Conservation (phyloP, 2,797 vertebrate species). For the Sandelia bainsii region DNA sequence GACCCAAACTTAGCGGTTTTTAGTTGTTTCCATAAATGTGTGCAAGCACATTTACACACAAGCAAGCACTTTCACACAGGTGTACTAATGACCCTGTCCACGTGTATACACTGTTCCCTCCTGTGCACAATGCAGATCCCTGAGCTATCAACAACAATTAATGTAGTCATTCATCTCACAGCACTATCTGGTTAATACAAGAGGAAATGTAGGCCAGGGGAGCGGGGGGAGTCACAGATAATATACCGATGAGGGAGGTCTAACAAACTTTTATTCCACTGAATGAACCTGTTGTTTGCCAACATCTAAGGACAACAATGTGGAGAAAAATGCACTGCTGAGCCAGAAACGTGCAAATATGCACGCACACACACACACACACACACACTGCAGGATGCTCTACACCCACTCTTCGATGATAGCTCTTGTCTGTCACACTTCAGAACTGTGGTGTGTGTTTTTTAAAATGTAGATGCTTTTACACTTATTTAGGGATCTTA, state of each 20-base stretch:
- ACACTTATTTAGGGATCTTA: neutral
- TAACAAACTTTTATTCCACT: slow-evolving; percentile 42
- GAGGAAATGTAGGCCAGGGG: slow-evolving; percentile 50
- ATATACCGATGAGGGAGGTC: slow-evolving; percentile 50
- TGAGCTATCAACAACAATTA: slow-evolving; percentile 71
- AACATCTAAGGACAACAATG: slow-evolving; percentile 27
- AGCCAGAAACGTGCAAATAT: slow-evolving; percentile 10
- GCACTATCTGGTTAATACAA: slow-evolving; percentile 62
- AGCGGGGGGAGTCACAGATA: slow-evolving; percentile 1
- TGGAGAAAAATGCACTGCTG: slow-evolving; percentile 36
- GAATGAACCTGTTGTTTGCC: slow-evolving; percentile 41
- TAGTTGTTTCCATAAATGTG: slow-evolving; percentile 22
- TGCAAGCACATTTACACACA: slow-evolving; percentile 26
- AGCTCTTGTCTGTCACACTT: slow-evolving; percentile 25
- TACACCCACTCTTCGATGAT: slow-evolving; percentile 18
- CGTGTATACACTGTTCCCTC: slow-evolving; percentile 25
- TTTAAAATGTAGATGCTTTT: neutral
- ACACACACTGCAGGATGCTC: slow-evolving; percentile 10
- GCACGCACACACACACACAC: slow-evolving; percentile 2
- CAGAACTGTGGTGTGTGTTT: neutral
- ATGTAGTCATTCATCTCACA: slow-evolving; percentile 64
- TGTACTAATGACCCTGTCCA: slow-evolving; percentile 41
- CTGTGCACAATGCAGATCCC: slow-evolving; percentile 54
- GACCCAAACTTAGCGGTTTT: slow-evolving; percentile 24
- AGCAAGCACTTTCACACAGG: slow-evolving; percentile 8